These are phyloP conservation scores for Drosophila merina DNA, from an alignment of 2,888 invertebrate species.

Conservation along the genomic window DNA sequence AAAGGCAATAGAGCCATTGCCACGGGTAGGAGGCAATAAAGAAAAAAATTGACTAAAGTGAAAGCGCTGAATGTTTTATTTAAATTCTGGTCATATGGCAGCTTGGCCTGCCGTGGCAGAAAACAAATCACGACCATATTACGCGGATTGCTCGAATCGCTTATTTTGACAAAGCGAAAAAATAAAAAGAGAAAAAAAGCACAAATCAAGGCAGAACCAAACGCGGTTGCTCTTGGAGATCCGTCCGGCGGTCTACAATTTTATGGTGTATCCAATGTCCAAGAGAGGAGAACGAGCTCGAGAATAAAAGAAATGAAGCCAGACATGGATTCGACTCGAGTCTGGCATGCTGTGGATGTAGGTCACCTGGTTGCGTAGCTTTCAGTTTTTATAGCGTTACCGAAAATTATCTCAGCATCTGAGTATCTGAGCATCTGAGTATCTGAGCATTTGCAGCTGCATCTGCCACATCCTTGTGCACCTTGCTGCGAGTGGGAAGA, in stretches of 20 bases:
- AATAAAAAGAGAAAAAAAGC: neutral
- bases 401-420: constrained; percentile 44
- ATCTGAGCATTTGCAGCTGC: neutral
- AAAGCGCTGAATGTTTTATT: constrained; percentile 72
- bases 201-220: neutral
- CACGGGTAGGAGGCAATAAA: constrained; percentile 52
- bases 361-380: constrained; percentile 75
- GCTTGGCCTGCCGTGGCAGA: constrained; percentile 1
- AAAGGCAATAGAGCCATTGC: constrained; percentile 69
- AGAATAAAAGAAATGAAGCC: constrained; percentile 25
- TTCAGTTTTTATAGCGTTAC: constrained; percentile 76
- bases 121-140: constrained; percentile 27
- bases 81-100: constrained; percentile 58
- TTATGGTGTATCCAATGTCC: constrained; percentile 13
- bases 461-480: constrained; percentile 6
- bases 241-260: constrained; percentile 1
- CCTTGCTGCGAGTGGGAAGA: constrained; percentile 8
- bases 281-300: constrained; percentile 14
- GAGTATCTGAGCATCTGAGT: neutral
- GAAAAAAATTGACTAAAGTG: constrained; percentile 63
- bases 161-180: neutral
- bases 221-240: neutral
- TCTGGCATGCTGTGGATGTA: constrained; percentile 52
- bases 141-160: neutral
- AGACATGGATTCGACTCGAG: constrained; percentile 19